phyloP scores from a whole-genome alignment of 53 echinoderm and acorn worm genomes.

The Henricia sp. region DNA sequence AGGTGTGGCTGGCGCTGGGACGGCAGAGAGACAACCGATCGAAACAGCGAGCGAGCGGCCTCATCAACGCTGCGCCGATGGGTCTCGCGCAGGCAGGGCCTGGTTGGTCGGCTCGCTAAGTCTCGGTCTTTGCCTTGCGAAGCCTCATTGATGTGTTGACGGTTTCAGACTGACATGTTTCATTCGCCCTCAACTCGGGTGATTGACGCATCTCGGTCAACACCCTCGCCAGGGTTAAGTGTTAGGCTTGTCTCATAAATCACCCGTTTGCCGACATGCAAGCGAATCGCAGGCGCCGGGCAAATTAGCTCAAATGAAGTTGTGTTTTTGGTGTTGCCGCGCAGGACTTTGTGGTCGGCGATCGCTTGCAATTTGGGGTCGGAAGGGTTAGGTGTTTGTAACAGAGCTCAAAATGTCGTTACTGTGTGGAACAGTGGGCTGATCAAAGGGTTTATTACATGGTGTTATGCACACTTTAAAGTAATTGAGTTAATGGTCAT shows the following conservation, averaged over 20 bases:
- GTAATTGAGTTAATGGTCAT: slow-evolving; percentile 32
- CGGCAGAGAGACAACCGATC: slow-evolving; percentile 2
- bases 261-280: slow-evolving; percentile 59
- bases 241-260: slow-evolving; percentile 79
- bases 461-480: slow-evolving; percentile 40
- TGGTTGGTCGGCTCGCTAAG: slow-evolving; percentile 67
- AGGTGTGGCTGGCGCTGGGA: slow-evolving; percentile 43
- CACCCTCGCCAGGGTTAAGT: slow-evolving; percentile 94
- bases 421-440: slow-evolving; percentile 36
- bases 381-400: slow-evolving; percentile 37
- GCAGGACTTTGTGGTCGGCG: slow-evolving; percentile 43
- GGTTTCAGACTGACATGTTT: slow-evolving; percentile 90
- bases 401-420: slow-evolving; percentile 32
- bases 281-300: slow-evolving; percentile 63
- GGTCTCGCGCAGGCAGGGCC: slow-evolving; percentile 53
- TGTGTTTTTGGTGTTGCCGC: slow-evolving; percentile 63
- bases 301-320: slow-evolving; percentile 69
- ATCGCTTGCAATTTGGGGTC: slow-evolving; percentile 25
- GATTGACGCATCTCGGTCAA: slow-evolving; percentile 98
- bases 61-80: slow-evolving; percentile 48
- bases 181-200: slow-evolving; percentile 80
- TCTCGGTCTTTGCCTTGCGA: slow-evolving; percentile 31
- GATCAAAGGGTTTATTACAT: slow-evolving; percentile 24
- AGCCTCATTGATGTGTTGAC: slow-evolving; percentile 80
- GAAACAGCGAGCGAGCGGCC: slow-evolving; percentile 10